These are phyloP conservation scores for Alauda arvensis DNA, from an alignment of 2,797 vertebrate genomes.

Conservation along the genomic window DNA sequence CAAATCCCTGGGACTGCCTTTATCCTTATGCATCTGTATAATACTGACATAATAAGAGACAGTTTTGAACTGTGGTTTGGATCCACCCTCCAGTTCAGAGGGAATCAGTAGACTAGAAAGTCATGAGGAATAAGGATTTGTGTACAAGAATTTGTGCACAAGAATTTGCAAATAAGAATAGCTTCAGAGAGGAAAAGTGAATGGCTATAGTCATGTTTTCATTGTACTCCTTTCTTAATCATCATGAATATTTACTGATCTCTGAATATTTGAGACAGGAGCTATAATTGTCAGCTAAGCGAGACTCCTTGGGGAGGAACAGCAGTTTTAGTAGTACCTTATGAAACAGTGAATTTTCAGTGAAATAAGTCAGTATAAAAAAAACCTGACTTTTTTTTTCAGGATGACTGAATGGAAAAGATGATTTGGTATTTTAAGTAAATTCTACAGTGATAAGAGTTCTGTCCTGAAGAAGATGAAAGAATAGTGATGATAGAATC, in stretches of 20 bases:
- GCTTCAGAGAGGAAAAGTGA: neutral
- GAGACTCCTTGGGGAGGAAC: neutral
- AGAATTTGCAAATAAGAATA: neutral
- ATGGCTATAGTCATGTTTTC: neutral
- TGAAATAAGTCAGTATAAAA: neutral
- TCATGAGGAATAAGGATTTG: neutral
- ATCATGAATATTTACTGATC: neutral
- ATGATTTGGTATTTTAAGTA: neutral
- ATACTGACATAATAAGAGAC: neutral
- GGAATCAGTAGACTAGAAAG: neutral
- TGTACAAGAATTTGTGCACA: neutral
- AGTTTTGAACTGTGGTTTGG: neutral
- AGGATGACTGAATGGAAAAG: neutral
- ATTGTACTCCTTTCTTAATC: neutral
- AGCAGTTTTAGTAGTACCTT: neutral
- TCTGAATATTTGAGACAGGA: neutral
- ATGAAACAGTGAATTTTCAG: neutral
- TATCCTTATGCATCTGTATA: neutral
- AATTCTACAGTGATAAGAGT: neutral
- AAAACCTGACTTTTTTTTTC: neutral
- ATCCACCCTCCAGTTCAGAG: neutral
- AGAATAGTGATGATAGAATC: neutral
- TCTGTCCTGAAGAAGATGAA: neutral
- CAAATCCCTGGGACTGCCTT: neutral
- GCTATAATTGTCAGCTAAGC: neutral